Evolutionary conservation across 2,888 invertebrate species (phyloP), one percentile per base, ranked within the genome.

Genomic region (Euphydryas editha): DNA sequence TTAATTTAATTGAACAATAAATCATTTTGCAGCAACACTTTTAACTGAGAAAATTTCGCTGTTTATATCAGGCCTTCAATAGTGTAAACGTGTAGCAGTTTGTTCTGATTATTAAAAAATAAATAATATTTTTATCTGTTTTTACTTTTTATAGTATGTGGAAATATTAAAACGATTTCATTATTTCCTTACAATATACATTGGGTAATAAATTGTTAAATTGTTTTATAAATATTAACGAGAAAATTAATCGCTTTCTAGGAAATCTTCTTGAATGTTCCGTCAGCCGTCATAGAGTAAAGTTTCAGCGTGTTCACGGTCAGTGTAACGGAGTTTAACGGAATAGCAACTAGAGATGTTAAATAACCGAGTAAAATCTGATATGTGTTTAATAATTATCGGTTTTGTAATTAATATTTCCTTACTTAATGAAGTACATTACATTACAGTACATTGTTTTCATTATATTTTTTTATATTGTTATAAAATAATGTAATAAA

Each of bases 291-390:
- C 17, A 54, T 10, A n/a, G n/a, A 30, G 56, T 37, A 37, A 13
- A 13, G 10, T 13, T 56, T 56, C 39, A 56, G 39, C 17, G 56
- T 17, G 37, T 30, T 51, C 51, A n/a, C 58, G 66, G 63, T 61
- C 64, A 65, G 60, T 56, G 36, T 70, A 68, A 65, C 68, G 67
- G 65, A n/a, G 21, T 51, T 51, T 68, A 65, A 68, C 65, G 65
- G 59, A 18, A 59, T 42, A 47, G 18, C 47, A 62, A 65, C 63
- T 57, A 59, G 51, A 57, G n/a, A 37, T 54, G 44, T 47, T 49
- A 67, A 67, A 64, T 69, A 59, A 49, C 59, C 69, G 42, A 44
- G 42, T 60, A 57, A 30, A 67, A 69, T 69, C 58, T 64, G 59
- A 69, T 66, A 69, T 11, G 47, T 59, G 44, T 51, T 69, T 39